Conservation (phyloP, 2,888 invertebrate species). For the Rhodophaea formosa region DNA sequence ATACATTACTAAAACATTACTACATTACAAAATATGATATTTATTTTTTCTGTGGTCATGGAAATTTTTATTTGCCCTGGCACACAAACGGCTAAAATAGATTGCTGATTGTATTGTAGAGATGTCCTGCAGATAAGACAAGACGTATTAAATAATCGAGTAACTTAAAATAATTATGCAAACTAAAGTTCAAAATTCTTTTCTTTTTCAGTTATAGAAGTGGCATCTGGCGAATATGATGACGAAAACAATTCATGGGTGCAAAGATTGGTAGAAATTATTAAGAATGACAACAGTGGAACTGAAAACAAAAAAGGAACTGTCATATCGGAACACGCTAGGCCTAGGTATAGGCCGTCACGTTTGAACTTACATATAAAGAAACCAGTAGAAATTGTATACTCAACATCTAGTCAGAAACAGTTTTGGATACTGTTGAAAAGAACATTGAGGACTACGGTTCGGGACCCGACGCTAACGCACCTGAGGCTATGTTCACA, state of each 20-base stretch:
- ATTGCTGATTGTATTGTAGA: no score
- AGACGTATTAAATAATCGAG: no score
- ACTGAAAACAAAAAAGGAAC: slow-evolving; percentile 28
- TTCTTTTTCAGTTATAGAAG: slow-evolving; percentile 90
- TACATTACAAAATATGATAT: no score
- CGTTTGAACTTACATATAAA: not conserved
- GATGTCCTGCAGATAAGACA: no score
- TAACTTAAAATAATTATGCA: no score
- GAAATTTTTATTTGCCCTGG: no score
- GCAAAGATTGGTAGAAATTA: slow-evolving; percentile 90
- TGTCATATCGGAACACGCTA: not conserved
- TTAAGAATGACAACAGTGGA: slow-evolving; percentile 89
- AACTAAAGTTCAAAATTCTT: no score
- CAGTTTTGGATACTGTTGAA: slow-evolving; percentile 95
- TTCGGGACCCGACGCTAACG: slow-evolving; percentile 93
- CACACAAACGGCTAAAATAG: no score
- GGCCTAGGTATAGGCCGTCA: not conserved
- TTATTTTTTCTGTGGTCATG: no score
- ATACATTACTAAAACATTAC: no score
- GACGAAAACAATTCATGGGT: slow-evolving; percentile 87
- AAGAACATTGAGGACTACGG: slow-evolving; percentile 89
- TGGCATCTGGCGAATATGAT: slow-evolving; percentile 97
- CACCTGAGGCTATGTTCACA: slow-evolving; percentile 93
- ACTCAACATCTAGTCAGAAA: slow-evolving; percentile 90
- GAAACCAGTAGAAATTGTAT: slow-evolving; percentile 70